Conservation (phyloP, 2,888 invertebrate genomes). For the Pseudococcus viburni region DNA sequence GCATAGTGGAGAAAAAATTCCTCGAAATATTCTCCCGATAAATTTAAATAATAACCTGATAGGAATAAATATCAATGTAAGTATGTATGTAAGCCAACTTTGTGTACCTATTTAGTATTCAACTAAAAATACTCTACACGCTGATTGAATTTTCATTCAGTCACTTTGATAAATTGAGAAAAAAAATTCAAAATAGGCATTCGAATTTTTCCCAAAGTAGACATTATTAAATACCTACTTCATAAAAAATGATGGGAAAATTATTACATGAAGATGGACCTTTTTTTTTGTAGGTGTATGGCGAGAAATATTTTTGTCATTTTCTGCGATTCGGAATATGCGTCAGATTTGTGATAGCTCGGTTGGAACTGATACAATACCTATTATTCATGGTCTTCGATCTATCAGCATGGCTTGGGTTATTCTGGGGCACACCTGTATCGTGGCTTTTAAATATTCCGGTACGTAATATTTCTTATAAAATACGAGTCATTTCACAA, state of each 20-base stretch:
- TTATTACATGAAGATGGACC: too few relatives aligned
- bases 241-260: too few relatives aligned
- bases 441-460: conserved; percentile 84
- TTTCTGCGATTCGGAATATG: conserved; percentile 83
- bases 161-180: too few relatives aligned
- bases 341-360: conserved; percentile 80
- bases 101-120: too few relatives aligned
- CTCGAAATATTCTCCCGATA: not conserved
- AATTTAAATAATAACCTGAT: too few relatives aligned
- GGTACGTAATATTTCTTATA: conserved; percentile 70
- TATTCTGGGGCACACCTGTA: conserved; percentile 75
- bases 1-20: not conserved
- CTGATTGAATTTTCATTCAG: too few relatives aligned
- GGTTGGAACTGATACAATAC: conserved; percentile 76
- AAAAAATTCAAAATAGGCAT: too few relatives aligned
- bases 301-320: conserved; percentile 78
- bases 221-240: too few relatives aligned
- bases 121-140: too few relatives aligned
- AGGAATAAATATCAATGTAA: too few relatives aligned
- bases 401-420: conserved; percentile 82
- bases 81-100: too few relatives aligned
- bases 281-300: conserved; percentile 48
- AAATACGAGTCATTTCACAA: not conserved
- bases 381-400: conserved; percentile 70
- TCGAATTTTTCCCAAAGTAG: too few relatives aligned